Conservation (phyloP, 1,140 invertebrate genomes). For the Manduca sexta region DNA sequence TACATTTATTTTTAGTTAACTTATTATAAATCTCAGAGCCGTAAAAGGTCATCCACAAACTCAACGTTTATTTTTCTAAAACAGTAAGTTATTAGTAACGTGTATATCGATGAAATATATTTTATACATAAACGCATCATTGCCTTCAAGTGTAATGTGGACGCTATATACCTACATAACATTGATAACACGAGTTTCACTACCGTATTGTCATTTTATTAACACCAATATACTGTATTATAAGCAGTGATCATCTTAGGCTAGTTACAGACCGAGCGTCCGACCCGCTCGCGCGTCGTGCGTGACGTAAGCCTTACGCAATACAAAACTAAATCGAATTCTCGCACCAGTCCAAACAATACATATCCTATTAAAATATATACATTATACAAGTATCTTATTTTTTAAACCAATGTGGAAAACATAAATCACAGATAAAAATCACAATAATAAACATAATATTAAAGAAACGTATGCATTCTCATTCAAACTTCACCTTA, state of each 20-base stretch:
- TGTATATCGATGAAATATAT: not conserved
- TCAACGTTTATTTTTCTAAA: not conserved
- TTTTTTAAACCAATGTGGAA: constrained; percentile 12
- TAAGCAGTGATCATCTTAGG: constrained; percentile 2
- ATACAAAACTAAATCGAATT: constrained; percentile 7
- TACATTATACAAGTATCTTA: constrained; percentile 28
- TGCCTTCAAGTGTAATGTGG: not conserved
- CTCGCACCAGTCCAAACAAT: constrained; percentile 41
- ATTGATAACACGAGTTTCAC: not conserved
- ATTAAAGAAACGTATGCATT: constrained; percentile 2
- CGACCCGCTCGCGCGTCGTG: not conserved
- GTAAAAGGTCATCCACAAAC: too few relatives aligned
- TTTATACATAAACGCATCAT: not conserved
- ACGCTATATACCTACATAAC: not conserved
- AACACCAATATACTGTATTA: not conserved
- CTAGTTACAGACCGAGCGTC: not conserved
- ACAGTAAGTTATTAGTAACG: not conserved
- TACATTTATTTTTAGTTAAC: too few relatives aligned
- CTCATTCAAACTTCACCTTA: constrained; percentile 14
- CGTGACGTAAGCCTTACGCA: not conserved
- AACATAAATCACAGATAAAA: constrained; percentile 34
- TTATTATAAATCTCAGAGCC: too few relatives aligned
- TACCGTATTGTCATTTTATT: constrained; percentile 8
- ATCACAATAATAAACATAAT: constrained; percentile 21
- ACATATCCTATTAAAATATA: constrained; percentile 32